Base-by-base conservation (phyloP, 2,113 vertebrate species). In the Ovis canadensis region DNA sequence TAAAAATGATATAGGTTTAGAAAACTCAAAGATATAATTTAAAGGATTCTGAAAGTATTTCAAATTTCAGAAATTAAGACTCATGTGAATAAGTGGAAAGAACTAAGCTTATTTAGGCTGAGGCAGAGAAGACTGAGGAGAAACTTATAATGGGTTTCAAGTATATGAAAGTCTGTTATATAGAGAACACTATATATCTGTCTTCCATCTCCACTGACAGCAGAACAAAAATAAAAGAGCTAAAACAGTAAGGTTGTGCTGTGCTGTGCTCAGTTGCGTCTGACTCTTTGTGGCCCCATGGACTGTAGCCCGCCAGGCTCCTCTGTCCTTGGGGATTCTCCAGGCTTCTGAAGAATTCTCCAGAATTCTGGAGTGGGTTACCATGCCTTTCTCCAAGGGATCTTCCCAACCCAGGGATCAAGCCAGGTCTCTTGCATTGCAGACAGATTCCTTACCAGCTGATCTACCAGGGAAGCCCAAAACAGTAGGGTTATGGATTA, bases 31-130 rank as follows among this genome's bases (percentile, higher is more conserved):
- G 3, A 90, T 78, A 48, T 25, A 89, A 52, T 80, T 25, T 57
- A 91, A 87, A n/a, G 15, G 5, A 90, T 60, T 92, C 3, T 88
- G 50, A 96, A 96, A 71, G 55, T 89, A 57, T 90, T 96, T 94
- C 11, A 45, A 15, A 43, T 60, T 88, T 80, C 84, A 6, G 17
- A 54, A 93, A 93, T 57, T 31, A 83, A 43, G 23, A 74, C 1
- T 45, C 36, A 74, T 55, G 31, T 74, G n/a, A 90, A 17, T 11
- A 87, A 6, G 0, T 77, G 36, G 16, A 71, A 94, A 93, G 4
- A 71, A 64, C 6, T 71, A 71, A 91, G 25, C 3, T 84, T 83
- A 78, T 82, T 93, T 97, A 59, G 17, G 31, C 7, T 90, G 8
- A 89, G 90, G 1, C 31, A 80, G 1, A 82, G 25, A 96, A 92